Base-by-base conservation (phyloP, 2,113 vertebrate genomes). In the Rattus norvegicus region DNA sequence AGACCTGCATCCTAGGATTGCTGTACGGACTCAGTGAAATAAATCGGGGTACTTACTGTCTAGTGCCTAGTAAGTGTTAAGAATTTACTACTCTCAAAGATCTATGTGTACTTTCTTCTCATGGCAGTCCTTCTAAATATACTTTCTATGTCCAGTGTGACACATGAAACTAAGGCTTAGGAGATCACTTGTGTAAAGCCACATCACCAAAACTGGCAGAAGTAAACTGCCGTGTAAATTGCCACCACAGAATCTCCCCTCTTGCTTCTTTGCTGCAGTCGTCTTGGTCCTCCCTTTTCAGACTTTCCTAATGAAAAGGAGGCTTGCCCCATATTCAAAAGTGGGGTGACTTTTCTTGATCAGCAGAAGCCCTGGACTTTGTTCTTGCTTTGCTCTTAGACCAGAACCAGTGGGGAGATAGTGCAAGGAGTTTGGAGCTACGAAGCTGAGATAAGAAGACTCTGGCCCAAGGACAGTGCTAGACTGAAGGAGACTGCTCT, bases 341-440 rank as follows among this genome's bases (percentile, higher is more conserved):
- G 8, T 0, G 0, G 13, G 5, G 49, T 22, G 11, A 20, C 76
- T 52, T 61, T 93, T 17, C 47, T 73, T 83, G 11, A 36, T 75
- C 77, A 11, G 72, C 52, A 94, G 91, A 70, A 89, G 43, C 36
- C 39, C 43, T 80, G 90, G 56, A 83, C 77, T 96, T 94, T 83
- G 90, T 91, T 85, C 39, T 77, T 92, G 56, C 30, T 93, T 97
- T 95, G 88, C n/a, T 92, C 13, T 61, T 80, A 95, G 61, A 79
- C 49, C 69, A 83, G 72, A 30, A 79, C 47, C 49, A 30, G 0
- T 92, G 86, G 67, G 20, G 56, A 65, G 52, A 52, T 93, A 83
- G 80, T 22, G 54, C n/a, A 24, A 97, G 39, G 43, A 49, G 8
- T 61, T 79, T 88, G 61, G 73, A 14, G 52, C 70, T 36, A 70